Evolutionary conservation across 1,140 invertebrate genomes (phyloP), one percentile per base, ranked within the genome.

Genomic region (Lepidostoma basale): DNA sequence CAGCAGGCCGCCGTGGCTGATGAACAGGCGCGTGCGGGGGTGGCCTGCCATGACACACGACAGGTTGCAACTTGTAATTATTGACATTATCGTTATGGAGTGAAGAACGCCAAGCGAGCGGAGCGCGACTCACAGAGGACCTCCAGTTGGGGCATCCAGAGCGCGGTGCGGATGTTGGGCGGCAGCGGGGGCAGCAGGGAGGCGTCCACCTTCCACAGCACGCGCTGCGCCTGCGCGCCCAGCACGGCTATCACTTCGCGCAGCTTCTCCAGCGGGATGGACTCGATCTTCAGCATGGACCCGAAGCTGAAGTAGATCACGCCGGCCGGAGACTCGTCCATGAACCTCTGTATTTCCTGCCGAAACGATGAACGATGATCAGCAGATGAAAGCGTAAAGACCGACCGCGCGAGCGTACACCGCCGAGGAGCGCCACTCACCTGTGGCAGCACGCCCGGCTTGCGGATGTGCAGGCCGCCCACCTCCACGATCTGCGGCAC

Each of bases 291-390:
- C 0, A 88, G 79, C 78, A 87, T 88, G 0, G 88, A 87, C 0
- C 90, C 90, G 70, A 91, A 83, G 36, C 86, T 88, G 77, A 90
- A 90, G 69, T 88, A 88, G 30, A 92, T 86, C 1, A 88, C 85
- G 1, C 89, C 89, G 39, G 87, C 75, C 10, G 77, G 73, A 0
- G 87, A 83, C 26, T 81, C 78, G 62, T 87, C 85, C 12, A 91
- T 73, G 70, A 89, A 86, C 23, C 79, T 74, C 73, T 88, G 80
- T 58, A 88, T 74, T 62, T 88, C 83, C 81, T 85, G 63, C 23
- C 62, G 47, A 49, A 62, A 62, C 3, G 47, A 62, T 14, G 12
- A 5, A 33, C 2, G 42, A 8, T 33, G 30, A 6, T 6, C 30
- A 5, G 5, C 12, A 33, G 30, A 33, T 6, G 30, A n/a, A n/a